Base-by-base conservation (phyloP, 2,888 invertebrate genomes). In the Pogonocherus hispidulus region DNA sequence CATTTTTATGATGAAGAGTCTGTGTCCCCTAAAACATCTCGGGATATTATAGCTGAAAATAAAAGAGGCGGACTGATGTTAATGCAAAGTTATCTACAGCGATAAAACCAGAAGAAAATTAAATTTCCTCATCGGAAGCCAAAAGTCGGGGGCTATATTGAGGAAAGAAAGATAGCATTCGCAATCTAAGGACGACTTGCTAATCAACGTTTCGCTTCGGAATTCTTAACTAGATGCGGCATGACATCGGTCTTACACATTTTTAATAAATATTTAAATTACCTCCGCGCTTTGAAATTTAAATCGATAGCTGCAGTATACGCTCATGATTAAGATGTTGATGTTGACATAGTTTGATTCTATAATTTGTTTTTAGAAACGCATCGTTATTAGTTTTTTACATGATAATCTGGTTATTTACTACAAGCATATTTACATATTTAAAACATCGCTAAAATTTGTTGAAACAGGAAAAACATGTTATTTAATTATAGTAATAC, bases 81-180 rank as follows among this genome's bases (percentile, higher is more conserved):
- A 60, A 47, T 60, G 60, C 49, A 47, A 37, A 60, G 47, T 60
- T 60, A 60, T 60, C 60, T 60, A 49, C 60, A 14, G 37, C 32
- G 60, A 60, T 60, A 60, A 60, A 73, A 73, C 69, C 68, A 44
- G 57, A 64, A 67, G 74, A 74, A 74, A 74, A 74, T 74, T 74
- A 74, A 74, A 74, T 74, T 74, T 74, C 74, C 74, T 72, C 74
- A 71, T 70, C 74, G 74, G 74, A 74, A 74, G 66, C 71, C 67
- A 59, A 46, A 51, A 56, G 23, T 27, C 32, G 60, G 60, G 20
- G 23, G 41, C 14, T 35, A 47, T 18, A 32, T 27, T 22, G 49
- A 44, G 57, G 44, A 44, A 57, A 57, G 32, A 47, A 55, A 55
- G 55, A 55, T 37, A 55, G 37, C 55, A 37, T 19, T 35, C 19